These are phyloP conservation scores for Phalacrocorax aristotelis DNA, from an alignment of 2,113 vertebrate species.

Conservation along the genomic window DNA sequence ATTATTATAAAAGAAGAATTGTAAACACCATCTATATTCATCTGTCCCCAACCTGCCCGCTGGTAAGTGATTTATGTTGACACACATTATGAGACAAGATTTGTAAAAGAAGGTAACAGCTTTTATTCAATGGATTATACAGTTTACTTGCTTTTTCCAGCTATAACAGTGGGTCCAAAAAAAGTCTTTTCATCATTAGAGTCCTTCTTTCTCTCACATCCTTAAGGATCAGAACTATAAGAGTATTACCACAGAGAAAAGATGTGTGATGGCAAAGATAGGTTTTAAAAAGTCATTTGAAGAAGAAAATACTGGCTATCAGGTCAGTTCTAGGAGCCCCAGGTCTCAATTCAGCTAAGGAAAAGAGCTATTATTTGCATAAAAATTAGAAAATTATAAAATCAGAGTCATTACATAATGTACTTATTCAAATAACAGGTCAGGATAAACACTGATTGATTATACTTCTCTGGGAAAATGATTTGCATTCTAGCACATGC, in stretches of 20 bases:
- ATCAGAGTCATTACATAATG: neutral
- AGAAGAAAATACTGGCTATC: neutral
- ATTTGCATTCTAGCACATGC: conserved; percentile 15
- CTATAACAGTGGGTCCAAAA: neutral
- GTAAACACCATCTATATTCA: conserved; percentile 49
- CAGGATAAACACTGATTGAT: conserved; percentile 1
- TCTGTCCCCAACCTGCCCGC: conserved; percentile 14
- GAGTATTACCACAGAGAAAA: neutral
- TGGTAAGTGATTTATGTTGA: conserved; percentile 50
- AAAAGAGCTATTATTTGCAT: neutral
- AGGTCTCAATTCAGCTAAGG: neutral
- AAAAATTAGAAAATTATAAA: neutral
- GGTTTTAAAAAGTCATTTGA: neutral
- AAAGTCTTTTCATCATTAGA: neutral
- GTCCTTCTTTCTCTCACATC: neutral
- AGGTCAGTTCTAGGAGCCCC: neutral
- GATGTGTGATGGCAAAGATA: neutral
- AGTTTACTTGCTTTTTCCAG: neutral
- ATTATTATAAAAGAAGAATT: conserved; percentile 45
- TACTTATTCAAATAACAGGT: neutral
- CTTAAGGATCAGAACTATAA: neutral
- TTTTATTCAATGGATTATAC: neutral
- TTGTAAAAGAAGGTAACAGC: neutral
- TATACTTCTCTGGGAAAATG: neutral
- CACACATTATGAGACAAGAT: neutral